Conservation (phyloP, 2,797 vertebrate genomes). For the Labroides dimidiatus region DNA sequence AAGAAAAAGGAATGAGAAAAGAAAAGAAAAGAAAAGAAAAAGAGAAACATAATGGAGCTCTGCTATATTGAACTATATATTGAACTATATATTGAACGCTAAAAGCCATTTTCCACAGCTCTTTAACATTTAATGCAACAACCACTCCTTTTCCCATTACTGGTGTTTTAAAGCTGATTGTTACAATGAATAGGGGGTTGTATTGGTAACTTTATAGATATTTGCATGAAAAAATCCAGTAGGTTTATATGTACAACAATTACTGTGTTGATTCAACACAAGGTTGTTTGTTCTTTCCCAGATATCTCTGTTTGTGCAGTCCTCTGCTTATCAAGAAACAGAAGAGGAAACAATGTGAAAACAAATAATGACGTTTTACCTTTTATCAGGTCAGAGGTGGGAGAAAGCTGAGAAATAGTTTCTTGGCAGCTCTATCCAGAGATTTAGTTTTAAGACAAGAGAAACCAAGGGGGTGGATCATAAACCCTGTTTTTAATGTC, state of each 20-base stretch:
- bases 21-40: too few relatives aligned
- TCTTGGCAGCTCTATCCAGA: constrained; percentile 31
- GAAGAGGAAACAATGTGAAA: constrained; percentile 28
- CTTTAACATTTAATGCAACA: not conserved
- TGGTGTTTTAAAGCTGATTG: not conserved
- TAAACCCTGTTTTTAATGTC: too few relatives aligned
- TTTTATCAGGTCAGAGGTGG: constrained; percentile 43
- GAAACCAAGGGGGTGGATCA: not conserved
- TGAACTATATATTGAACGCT: constrained; percentile 1
- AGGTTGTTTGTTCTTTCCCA: not conserved
- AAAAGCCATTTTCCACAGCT: not conserved
- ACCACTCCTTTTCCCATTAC: not conserved
- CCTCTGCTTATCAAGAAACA: constrained; percentile 34
- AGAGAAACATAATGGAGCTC: not conserved
- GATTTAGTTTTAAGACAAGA: constrained; percentile 23
- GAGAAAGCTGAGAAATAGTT: constrained; percentile 22
- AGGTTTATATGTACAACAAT: constrained; percentile 4
- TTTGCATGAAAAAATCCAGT: constrained; percentile 3
- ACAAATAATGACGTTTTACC: constrained; percentile 44
- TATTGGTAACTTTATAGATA: not conserved
- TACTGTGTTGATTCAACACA: constrained; percentile 14
- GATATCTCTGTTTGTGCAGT: constrained; percentile 34
- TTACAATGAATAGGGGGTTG: constrained; percentile 8
- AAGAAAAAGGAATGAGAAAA: too few relatives aligned
- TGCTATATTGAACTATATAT: not conserved